A percentile compares a stretch with the other conserved stretches of the same genome.
Evolutionary conservation across 2,113 vertebrate species (phyloP).

Genomic region (Cyprinodon brontotheroides): DNA sequence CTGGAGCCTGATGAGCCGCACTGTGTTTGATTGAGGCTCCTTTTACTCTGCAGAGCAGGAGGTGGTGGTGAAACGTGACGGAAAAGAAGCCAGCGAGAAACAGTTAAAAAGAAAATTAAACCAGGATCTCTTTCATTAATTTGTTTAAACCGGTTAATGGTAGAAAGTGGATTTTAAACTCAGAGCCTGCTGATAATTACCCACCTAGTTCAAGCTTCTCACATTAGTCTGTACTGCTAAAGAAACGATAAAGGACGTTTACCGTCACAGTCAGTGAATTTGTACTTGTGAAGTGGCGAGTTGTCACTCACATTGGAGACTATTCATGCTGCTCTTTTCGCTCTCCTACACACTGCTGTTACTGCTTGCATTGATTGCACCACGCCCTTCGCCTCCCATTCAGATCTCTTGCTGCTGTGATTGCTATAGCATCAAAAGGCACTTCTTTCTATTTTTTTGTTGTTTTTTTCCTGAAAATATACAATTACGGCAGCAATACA

Average conservation of each 20-base stretch:
- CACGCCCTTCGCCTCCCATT: constrained; percentile 7
- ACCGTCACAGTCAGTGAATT: constrained; percentile 13
- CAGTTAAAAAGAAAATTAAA: not conserved
- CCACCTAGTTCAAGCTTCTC: not conserved
- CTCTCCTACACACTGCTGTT: constrained; percentile 22
- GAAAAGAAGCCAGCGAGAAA: not conserved
- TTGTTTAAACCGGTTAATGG: not conserved
- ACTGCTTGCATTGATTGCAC: not conserved
- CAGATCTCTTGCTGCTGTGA: constrained; percentile 1
- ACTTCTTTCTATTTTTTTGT: constrained; percentile 7
- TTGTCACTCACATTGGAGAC: constrained; percentile 40
- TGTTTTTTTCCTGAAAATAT: not conserved
- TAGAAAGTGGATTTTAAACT: not conserved
- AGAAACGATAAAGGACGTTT: not conserved
- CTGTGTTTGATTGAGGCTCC: constrained; percentile 32
- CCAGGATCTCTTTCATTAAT: not conserved
- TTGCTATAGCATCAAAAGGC: not conserved
- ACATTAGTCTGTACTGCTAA: not conserved
- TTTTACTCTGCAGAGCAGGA: constrained; percentile 4
- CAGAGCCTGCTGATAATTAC: accelerated
- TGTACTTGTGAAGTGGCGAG: constrained; percentile 29
- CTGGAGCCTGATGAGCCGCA: constrained; percentile 24
- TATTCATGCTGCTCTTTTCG: constrained; percentile 25
- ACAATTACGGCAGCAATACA: not conserved
- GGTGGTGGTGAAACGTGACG: not conserved